Percentiles rank a stretch among this genome's conserved stretches.
Evolutionary conservation across 53 echinoderm and acorn worm genomes (phyloP).

Genomic region (Echinometra lucunter): DNA sequence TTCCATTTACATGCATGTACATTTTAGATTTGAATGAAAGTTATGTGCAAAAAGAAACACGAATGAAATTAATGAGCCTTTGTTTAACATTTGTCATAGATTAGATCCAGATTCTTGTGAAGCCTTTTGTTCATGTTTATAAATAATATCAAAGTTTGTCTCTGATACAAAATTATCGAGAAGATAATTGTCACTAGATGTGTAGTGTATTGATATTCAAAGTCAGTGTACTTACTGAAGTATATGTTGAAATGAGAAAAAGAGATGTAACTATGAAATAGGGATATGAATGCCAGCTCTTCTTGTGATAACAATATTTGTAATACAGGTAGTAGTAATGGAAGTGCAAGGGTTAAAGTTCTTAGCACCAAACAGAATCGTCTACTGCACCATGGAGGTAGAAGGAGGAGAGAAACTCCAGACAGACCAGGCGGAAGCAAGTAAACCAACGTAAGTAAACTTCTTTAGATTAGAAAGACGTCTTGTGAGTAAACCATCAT

Average conservation of each 20-base stretch:
- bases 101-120: background rate
- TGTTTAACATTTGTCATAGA: background rate
- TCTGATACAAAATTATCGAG: background rate
- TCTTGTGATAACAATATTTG: background rate
- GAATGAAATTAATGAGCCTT: background rate
- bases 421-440: constrained; percentile 99
- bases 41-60: no score
- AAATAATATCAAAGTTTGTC: background rate
- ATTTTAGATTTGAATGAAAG: no score
- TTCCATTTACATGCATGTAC: no score
- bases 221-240: background rate
- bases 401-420: constrained; percentile 99
- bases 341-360: constrained; percentile 98
- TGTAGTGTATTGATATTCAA: background rate
- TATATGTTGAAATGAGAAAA: background rate
- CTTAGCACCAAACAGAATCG: constrained; percentile 97
- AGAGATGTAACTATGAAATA: background rate
- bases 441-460: constrained; percentile 96
- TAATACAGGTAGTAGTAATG: constrained; percentile 92
- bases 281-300: background rate
- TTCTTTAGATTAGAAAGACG: no score
- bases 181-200: background rate
- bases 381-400: constrained; percentile 98
- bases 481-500: no score
- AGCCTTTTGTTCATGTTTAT: background rate